Conservation (phyloP, 2,888 invertebrate genomes). For the Ichneumoninae sp. region DNA sequence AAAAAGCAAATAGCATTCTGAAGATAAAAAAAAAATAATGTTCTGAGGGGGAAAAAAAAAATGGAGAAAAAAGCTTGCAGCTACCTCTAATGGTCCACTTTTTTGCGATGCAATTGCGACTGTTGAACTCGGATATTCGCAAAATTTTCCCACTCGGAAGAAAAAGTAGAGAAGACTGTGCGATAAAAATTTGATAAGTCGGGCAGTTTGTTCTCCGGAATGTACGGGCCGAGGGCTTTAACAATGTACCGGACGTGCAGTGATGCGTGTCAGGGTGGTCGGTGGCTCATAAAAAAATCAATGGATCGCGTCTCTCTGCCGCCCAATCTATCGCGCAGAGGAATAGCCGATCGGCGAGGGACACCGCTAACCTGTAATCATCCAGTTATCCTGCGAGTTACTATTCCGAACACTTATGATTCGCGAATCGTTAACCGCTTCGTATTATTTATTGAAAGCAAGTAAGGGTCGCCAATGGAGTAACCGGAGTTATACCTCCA, state of each 20-base stretch:
- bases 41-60: too few relatives aligned
- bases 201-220: background rate
- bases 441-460: constrained; percentile 42
- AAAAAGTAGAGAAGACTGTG: background rate
- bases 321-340: constrained; percentile 44
- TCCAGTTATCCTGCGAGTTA: constrained; percentile 32
- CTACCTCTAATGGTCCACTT: background rate
- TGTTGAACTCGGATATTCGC: background rate
- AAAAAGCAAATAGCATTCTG: too few relatives aligned
- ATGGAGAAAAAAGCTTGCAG: background rate
- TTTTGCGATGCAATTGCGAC: background rate
- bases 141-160: background rate
- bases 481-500: constrained; percentile 17
- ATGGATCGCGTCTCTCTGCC: constrained; percentile 28
- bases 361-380: constrained; percentile 49
- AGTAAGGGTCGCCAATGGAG: background rate
- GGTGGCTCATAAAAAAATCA: constrained; percentile 66
- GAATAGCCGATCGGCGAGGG: constrained; percentile 12
- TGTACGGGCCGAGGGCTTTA: background rate
- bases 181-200: constrained; percentile 15
- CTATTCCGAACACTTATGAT: constrained; percentile 7
- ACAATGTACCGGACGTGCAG: constrained; percentile 27
- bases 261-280: constrained; percentile 23
- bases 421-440: constrained; percentile 27
- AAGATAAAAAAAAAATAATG: background rate